Percentiles rank a stretch among this genome's conserved stretches.
Conservation (phyloP, 1,140 invertebrate genomes). For the Lerema accius region DNA sequence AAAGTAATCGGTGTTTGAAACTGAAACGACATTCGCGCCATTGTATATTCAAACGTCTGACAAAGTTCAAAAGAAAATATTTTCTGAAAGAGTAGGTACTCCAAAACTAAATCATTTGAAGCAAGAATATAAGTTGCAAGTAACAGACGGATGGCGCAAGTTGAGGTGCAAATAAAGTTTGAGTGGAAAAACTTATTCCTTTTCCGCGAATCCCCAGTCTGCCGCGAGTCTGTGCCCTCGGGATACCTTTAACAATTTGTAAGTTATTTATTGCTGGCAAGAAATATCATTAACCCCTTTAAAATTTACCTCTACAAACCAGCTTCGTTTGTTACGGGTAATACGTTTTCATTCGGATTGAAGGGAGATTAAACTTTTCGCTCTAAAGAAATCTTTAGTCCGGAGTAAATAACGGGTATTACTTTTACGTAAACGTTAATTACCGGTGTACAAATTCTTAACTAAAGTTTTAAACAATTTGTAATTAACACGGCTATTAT, state of each 20-base stretch:
- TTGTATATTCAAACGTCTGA: slow-evolving; percentile 72
- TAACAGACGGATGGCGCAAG: slow-evolving; percentile 77
- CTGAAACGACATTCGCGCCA: slow-evolving; percentile 47
- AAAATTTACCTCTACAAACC: slow-evolving; percentile 57
- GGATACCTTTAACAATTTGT: slow-evolving; percentile 78
- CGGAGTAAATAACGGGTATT: slow-evolving; percentile 9
- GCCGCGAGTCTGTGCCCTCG: slow-evolving; percentile 63
- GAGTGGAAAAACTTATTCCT: slow-evolving; percentile 80
- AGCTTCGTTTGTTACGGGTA: slow-evolving; percentile 49
- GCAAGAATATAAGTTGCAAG: slow-evolving; percentile 78
- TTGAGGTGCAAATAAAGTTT: slow-evolving; percentile 82
- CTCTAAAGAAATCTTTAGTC: slow-evolving; percentile 18
- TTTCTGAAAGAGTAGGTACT: slow-evolving; percentile 72
- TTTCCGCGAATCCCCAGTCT: slow-evolving; percentile 63
- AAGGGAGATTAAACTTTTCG: slow-evolving; percentile 28
- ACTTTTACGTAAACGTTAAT: slow-evolving; percentile 43
- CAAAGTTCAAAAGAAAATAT: slow-evolving; percentile 76
- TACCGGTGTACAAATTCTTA: slow-evolving; percentile 38
- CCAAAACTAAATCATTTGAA: slow-evolving; percentile 80
- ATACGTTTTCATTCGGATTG: slow-evolving; percentile 42
- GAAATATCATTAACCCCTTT: slow-evolving; percentile 78
- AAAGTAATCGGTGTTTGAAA: slow-evolving; percentile 51
- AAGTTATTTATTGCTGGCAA: slow-evolving; percentile 76
- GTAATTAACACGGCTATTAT: slow-evolving; percentile 60
- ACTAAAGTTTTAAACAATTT: slow-evolving; percentile 61